A percentile compares a stretch with the other conserved stretches of the same genome.
Evolutionary conservation across 2,797 vertebrate species (phyloP).

Genomic region (Urosaurus nigricauda): DNA sequence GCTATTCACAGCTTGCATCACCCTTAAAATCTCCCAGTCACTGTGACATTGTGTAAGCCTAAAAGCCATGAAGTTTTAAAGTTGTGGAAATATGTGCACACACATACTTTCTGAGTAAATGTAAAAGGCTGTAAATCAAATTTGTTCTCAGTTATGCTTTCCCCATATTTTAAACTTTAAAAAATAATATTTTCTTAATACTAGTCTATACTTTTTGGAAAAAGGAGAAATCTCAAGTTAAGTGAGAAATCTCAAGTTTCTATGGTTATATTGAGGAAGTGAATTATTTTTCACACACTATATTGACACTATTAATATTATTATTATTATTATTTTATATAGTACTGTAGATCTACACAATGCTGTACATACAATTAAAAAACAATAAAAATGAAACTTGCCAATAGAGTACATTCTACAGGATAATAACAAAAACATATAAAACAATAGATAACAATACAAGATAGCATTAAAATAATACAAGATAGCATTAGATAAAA

Average conservation of each 20-base stretch:
- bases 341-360: too few species aligned
- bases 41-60: background rate
- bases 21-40: background rate
- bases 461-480: too few species aligned
- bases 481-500: too few species aligned
- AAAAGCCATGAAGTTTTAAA: background rate
- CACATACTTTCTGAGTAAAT: background rate
- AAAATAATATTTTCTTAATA: background rate
- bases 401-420: too few species aligned
- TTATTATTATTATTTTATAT: too few species aligned
- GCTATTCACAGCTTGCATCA: constrained; percentile 5
- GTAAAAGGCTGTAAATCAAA: background rate
- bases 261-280: background rate
- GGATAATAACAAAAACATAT: too few species aligned
- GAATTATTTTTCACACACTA: background rate
- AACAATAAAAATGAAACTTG: too few species aligned
- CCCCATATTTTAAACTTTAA: background rate
- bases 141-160: background rate
- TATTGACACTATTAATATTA: background rate
- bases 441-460: too few species aligned
- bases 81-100: too few species aligned
- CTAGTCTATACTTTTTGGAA: background rate
- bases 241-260: background rate
- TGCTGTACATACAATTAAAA: too few species aligned
- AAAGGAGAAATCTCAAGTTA: background rate